These are phyloP conservation scores for Torymus tubicola DNA, from an alignment of 2,888 invertebrate genomes.

Conservation along the genomic window DNA sequence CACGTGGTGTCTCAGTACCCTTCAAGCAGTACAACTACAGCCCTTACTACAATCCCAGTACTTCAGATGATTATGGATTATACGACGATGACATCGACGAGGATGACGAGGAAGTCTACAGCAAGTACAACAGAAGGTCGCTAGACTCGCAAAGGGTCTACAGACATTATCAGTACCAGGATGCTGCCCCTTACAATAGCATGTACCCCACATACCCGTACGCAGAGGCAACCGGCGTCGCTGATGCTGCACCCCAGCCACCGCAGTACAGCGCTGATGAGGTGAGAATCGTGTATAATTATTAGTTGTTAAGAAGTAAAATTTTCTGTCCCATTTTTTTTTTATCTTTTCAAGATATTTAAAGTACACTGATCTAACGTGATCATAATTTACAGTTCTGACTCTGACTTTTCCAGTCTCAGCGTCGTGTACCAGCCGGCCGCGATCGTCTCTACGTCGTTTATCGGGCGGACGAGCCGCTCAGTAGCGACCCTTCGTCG, in stretches of 20 bases:
- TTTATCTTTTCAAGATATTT: background rate
- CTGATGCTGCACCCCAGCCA: no score
- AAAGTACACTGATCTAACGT: background rate
- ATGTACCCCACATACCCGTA: background rate
- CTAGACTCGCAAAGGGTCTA: background rate
- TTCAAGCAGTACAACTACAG: no score
- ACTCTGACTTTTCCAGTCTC: background rate
- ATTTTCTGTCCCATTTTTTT: no score
- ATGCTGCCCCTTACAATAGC: background rate
- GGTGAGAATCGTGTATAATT: background rate
- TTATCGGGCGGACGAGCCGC: conserved; percentile 39
- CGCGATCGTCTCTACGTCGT: conserved; percentile 45
- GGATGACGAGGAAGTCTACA: conserved; percentile 2
- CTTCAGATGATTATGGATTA: no score
- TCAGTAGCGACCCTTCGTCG: no score
- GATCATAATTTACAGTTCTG: background rate
- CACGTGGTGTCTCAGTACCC: no score
- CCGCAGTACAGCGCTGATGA: conserved; percentile 15
- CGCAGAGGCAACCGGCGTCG: background rate
- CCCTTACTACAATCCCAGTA: no score
- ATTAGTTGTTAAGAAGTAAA: no score
- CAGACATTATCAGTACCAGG: conserved; percentile 8
- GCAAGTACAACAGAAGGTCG: conserved; percentile 7
- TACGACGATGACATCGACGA: conserved; percentile 11
- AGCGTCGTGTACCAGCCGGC: background rate